Conservation (phyloP, 2,113 vertebrate genomes). For the Hoplias malabaricus region DNA sequence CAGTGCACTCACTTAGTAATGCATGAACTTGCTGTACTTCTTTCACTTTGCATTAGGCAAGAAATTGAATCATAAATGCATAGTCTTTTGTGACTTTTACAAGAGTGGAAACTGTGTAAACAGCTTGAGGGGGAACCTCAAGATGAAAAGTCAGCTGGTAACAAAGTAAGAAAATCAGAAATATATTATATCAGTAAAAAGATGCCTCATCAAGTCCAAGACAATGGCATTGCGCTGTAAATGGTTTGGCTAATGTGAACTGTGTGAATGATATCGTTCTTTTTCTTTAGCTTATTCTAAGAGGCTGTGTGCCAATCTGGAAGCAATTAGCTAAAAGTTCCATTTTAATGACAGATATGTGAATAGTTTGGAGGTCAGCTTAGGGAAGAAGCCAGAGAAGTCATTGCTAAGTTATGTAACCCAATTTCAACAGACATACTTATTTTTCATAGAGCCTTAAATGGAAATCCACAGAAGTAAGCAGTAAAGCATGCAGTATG, state of each 20-base stretch:
- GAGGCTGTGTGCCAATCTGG: constrained; percentile 35
- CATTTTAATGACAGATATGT: constrained; percentile 38
- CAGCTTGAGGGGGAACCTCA: constrained; percentile 23
- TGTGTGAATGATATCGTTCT: constrained; percentile 17
- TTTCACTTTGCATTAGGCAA: constrained; percentile 22
- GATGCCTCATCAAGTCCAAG: constrained; percentile 10
- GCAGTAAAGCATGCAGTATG: no score
- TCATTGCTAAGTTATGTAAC: constrained; percentile 39
- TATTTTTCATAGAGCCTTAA: constrained; percentile 17
- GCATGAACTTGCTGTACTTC: constrained; percentile 6
- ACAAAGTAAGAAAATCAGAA: constrained; percentile 35
- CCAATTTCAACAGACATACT: constrained; percentile 11
- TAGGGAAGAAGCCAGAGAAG: constrained; percentile 26
- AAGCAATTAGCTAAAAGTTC: constrained; percentile 42
- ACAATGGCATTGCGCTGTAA: constrained; percentile 18
- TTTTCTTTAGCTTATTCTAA: constrained; percentile 32
- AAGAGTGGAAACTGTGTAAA: constrained; percentile 44
- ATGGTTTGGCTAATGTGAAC: constrained; percentile 25
- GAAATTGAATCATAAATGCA: constrained; percentile 14
- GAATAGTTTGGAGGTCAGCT: constrained; percentile 39
- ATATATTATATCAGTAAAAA: constrained; percentile 42
- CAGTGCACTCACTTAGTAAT: constrained; percentile 4
- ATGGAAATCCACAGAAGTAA: constrained; percentile 8
- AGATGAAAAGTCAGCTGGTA: constrained; percentile 34
- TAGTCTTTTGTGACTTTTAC: constrained; percentile 36